These are phyloP conservation scores for Pagetopsis macropterus DNA, from an alignment of 2,797 vertebrate genomes.

Conservation along the genomic window DNA sequence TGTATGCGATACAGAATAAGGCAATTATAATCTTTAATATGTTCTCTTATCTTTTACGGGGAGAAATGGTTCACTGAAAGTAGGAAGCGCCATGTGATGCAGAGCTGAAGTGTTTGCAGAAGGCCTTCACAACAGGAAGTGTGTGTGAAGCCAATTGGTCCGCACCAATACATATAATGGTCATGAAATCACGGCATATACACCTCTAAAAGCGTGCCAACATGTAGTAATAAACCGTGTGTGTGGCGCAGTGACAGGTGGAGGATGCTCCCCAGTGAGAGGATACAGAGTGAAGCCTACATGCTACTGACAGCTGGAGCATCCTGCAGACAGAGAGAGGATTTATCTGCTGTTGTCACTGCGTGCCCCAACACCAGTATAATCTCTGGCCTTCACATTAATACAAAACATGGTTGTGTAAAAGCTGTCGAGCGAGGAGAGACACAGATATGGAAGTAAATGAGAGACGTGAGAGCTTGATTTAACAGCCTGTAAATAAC, in stretches of 20 bases:
- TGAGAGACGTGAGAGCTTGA: no score
- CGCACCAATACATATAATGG: no score
- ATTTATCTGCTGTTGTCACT: conserved; percentile 64
- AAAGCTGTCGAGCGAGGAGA: background rate
- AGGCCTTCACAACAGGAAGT: background rate
- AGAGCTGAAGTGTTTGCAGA: background rate
- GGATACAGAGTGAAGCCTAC: conserved; percentile 12
- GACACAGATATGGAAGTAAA: background rate
- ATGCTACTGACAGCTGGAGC: conserved; percentile 37
- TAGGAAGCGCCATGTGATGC: background rate
- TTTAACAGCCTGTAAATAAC: no score
- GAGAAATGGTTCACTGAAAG: background rate
- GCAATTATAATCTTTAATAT: background rate
- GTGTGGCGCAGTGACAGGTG: background rate
- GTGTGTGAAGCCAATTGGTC: background rate
- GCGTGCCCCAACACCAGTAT: conserved; percentile 18
- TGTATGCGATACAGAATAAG: background rate
- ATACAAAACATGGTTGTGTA: conserved; percentile 26
- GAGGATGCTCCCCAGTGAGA: conserved; percentile 17
- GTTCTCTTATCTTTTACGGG: background rate
- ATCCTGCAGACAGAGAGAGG: conserved; percentile 46
- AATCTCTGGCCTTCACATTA: conserved; percentile 21
- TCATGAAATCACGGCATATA: background rate
- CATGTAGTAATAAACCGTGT: background rate
- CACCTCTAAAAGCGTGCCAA: background rate